Conservation (phyloP, 2,113 vertebrate genomes). For the Balaeniceps rex region DNA sequence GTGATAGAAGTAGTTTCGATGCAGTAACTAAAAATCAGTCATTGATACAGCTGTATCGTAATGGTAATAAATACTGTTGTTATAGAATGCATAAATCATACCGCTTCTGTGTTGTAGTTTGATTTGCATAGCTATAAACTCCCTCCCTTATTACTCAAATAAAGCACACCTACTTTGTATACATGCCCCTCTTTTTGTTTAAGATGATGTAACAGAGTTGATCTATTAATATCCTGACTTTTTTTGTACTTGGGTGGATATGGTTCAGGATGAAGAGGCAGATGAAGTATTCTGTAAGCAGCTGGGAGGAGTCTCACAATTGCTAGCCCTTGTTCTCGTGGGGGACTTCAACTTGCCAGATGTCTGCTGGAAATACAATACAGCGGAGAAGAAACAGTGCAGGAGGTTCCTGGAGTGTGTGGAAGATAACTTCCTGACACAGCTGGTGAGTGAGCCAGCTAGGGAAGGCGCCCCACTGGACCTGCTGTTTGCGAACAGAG, state of each 20-base stretch:
- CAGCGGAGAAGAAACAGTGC: no score
- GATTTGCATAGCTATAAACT: not conserved
- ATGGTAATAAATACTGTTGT: not conserved
- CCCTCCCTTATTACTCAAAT: not conserved
- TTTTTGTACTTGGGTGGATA: not conserved
- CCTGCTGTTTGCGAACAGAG: no score
- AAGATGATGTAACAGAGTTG: not conserved
- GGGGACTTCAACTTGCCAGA: no score
- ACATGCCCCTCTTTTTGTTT: not conserved
- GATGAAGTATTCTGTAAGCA: no score
- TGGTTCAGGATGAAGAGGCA: not conserved
- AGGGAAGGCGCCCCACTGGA: no score
- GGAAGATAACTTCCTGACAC: no score
- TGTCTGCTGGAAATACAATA: no score
- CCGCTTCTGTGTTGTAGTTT: not conserved
- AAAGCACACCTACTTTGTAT: not conserved
- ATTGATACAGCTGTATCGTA: not conserved
- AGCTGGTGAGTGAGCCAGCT: no score
- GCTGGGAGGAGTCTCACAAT: no score
- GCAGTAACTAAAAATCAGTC: not conserved
- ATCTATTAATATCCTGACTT: not conserved
- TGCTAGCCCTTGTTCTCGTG: no score
- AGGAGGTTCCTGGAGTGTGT: no score
- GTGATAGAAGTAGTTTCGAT: not conserved
- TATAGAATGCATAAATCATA: not conserved